A percentile compares a stretch with the other conserved stretches of the same genome.
These are phyloP conservation scores for Simalia tracyae DNA, from an alignment of 2,797 vertebrate genomes.

Conservation along the genomic window DNA sequence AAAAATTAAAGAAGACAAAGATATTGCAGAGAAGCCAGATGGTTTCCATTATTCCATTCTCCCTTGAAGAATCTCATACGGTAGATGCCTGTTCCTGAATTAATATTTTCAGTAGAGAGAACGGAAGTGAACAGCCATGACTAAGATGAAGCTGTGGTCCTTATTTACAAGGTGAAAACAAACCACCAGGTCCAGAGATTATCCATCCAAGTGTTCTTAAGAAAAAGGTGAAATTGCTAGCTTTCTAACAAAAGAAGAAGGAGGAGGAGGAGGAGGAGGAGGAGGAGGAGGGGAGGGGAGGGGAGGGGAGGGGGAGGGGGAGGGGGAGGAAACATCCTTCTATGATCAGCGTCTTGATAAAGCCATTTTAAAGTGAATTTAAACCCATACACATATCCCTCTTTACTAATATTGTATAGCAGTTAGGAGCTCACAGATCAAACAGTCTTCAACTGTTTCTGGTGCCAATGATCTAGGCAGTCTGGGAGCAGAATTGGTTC, in stretches of 20 bases:
- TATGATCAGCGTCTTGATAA: neutral
- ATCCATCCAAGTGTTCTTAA: neutral
- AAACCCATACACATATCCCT: no score
- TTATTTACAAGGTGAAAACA: neutral
- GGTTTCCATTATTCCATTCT: no score
- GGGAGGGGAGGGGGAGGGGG: no score
- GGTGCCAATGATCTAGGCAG: neutral
- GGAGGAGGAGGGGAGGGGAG: fast-evolving
- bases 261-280: no score
- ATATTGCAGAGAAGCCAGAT: no score
- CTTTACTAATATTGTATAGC: no score
- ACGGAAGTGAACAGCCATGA: neutral
- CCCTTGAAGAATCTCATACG: neutral
- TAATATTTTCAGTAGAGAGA: neutral
- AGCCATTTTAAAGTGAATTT: no score
- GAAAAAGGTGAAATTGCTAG: neutral
- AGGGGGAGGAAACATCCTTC: neutral
- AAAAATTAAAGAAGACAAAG: neutral
- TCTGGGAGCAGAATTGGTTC: neutral
- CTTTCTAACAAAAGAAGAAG: neutral
- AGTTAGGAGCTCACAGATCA: no score
- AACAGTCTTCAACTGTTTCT: neutral
- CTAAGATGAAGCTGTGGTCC: neutral
- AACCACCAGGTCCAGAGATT: neutral
- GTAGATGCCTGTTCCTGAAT: neutral